Evolutionary conservation across 2,113 vertebrate species (phyloP), one percentile per base, ranked within the genome.

Genomic region (Hippolais icterina): DNA sequence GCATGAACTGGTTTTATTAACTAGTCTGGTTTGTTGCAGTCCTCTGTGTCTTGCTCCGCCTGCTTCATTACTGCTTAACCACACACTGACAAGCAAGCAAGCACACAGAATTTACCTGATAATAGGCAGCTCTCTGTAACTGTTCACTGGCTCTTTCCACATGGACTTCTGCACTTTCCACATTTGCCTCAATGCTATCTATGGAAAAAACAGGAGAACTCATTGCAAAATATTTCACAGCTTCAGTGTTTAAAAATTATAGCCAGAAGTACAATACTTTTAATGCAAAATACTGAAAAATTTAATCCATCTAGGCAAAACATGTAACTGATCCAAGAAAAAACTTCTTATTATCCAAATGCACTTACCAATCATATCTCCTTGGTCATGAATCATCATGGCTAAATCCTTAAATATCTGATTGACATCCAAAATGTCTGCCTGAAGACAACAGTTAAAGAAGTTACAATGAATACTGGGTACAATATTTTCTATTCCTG

Each of bases 331-430:
- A 88, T 63, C 18, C 52, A 56, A 83, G 53, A 66, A 80, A 37
- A 90, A 83, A 33, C 46, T 84, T 66, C 23, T 61, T 54, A 10
- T 46, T 87, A 44, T 35, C 28, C 33, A 89, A 75, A 87, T 83
- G 81, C 56, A 98, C 98, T 98, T 97, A 99, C 99, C 99, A 92
- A 99, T 99, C 98, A 99, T 98, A 86, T 99, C 99, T 96, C 99
- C 99, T 96, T 99, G 99, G 93, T 99, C 99, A 60, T 99, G 99
- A 96, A 99, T 99, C 99, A 99, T 99, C 96, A 99, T 98, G 42
- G 99, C 99, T 93, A 99, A 97, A 97, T 99, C 99, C 97, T 99
- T 99, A 97, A 99, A 99, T 97, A 99, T 99, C 98, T 99, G 99
- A 97, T 99, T 99, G 75, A 99, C 99, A 96, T 99, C 99, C 98